Evolutionary conservation across 2,797 vertebrate species (phyloP), one percentile per base, ranked within the genome.

Genomic region (Carapus acus): DNA sequence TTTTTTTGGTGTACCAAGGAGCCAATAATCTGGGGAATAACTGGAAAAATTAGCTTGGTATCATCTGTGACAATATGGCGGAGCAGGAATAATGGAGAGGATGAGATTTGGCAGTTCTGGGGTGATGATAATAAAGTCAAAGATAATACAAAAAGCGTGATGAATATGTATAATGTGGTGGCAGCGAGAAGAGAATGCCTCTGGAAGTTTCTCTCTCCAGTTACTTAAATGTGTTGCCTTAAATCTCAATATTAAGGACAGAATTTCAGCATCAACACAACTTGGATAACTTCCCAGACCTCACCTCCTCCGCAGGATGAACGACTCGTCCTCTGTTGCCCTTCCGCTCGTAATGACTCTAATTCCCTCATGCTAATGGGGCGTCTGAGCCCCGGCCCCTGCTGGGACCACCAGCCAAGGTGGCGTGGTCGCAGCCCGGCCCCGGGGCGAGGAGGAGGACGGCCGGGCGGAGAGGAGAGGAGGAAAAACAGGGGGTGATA

Each of bases 321-420:
- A 86, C 74, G 69, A 85, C 85, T 86, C 37, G 84, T 89, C 86
- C 88, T 90, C 86, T 43, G 27, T 72, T 84, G 87, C 83, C 88
- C 88, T 89, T 89, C 86, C 74, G 71, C 69, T 62, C 67, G 76
- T 89, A 90, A 89, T 89, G 86, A 83, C 78, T 86, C 75, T 85
- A 85, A 88, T 90, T 89, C 88, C 93, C 91, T 88, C 84, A 90
- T 85, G 92, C 88, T 87, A 91, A 86, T 89, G 86, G 86, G 78
- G 88, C 85, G 91, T 89, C 91, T 91, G 91, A 89, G 87, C 82
- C 80, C 80, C 58, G 67, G 78, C 85, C 45, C 80, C 81, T 80
- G 77, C 77, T 80, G 82, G 91, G 92, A 94, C 84, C 60, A 68
- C 86, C 73, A 79, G 73, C 65, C 73, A 48, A 53, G 71, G 73